Percentiles rank a stretch among this genome's conserved stretches.
Conservation (phyloP, 2,888 invertebrate genomes). For the Allygus modestus region DNA sequence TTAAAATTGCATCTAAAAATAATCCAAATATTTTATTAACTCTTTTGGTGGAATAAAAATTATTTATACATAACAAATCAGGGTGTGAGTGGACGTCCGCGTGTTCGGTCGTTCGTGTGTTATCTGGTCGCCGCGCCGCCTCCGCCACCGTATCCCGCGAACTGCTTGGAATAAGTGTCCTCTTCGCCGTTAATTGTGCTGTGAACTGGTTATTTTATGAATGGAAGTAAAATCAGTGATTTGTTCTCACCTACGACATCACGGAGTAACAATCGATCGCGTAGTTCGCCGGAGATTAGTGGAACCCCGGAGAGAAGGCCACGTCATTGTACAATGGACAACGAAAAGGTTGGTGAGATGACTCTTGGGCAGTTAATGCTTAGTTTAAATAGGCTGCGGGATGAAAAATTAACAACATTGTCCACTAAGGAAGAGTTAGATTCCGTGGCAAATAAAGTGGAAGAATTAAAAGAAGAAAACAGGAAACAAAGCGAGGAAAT, state of each 20-base stretch:
- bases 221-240: neutral
- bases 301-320: neutral
- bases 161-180: neutral
- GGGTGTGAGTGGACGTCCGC: neutral
- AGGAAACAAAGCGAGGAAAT: neutral
- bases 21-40: too few relatives aligned
- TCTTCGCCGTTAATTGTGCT: neutral
- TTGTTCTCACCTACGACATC: neutral
- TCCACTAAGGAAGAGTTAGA: neutral
- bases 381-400: neutral
- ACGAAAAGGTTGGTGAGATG: constrained; percentile 14
- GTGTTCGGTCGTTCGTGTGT: neutral
- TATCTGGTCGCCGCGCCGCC: neutral
- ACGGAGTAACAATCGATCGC: neutral
- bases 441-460: neutral
- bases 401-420: neutral
- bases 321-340: neutral
- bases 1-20: too few relatives aligned
- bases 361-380: neutral
- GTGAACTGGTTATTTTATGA: constrained; percentile 17
- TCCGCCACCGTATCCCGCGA: neutral
- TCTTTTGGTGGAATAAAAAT: too few relatives aligned
- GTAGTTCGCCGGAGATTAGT: neutral
- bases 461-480: neutral
- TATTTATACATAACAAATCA: too few relatives aligned